These are phyloP conservation scores for Acanthiza pusilla DNA, from an alignment of 2,797 vertebrate genomes.

Conservation along the genomic window DNA sequence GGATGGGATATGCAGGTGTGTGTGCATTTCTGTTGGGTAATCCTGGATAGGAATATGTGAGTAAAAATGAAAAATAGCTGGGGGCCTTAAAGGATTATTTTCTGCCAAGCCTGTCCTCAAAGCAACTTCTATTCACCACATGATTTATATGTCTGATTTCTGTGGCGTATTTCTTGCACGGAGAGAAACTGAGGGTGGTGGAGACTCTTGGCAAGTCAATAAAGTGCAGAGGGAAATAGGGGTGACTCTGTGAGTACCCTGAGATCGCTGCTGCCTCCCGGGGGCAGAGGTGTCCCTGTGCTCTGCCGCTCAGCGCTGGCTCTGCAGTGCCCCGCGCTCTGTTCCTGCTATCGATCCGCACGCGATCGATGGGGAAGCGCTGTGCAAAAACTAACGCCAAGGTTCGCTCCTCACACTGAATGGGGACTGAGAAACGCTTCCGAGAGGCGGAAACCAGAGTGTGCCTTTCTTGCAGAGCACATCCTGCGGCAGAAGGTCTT, in stretches of 20 bases:
- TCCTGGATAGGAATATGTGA: background rate
- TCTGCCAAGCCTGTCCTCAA: background rate
- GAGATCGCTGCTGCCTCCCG: background rate
- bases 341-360: background rate
- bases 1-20: background rate
- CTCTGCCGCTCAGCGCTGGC: background rate
- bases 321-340: background rate
- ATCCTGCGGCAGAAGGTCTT: background rate
- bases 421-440: background rate
- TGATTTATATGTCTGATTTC: background rate
- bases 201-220: background rate
- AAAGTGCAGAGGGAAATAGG: background rate
- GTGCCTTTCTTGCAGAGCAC: background rate
- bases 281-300: accelerated
- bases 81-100: background rate
- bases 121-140: background rate
- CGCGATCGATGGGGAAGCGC: background rate
- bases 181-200: background rate
- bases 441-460: accelerated
- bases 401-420: background rate
- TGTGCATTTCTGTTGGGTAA: background rate
- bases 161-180: accelerated
- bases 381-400: background rate
- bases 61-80: background rate
- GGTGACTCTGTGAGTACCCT: background rate